Base-by-base conservation (phyloP, 2,113 vertebrate species). In the Salminus brasiliensis region DNA sequence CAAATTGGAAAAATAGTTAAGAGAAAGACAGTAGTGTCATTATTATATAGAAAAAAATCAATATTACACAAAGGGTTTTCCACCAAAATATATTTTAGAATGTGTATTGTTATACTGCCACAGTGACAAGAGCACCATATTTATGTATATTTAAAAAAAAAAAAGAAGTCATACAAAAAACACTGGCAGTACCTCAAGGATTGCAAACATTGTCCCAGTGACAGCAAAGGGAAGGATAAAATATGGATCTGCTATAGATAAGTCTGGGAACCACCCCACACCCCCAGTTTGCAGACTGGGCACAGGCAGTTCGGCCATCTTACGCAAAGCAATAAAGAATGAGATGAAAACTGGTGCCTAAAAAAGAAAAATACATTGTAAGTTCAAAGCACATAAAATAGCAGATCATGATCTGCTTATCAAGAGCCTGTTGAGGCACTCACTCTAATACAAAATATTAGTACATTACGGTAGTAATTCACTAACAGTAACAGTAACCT, bases 241-340 rank as follows among this genome's bases (percentile, higher is more conserved):
- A 77, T 84, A 93, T 41, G 96, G 96, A 83, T 97, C 96, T 0
- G 92, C 87, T 0, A 83, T 72, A 0, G 95, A 94, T 70, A 97
- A 91, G 78, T 97, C 94, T 5, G 82, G 39, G 84, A 97, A 97
- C 96, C 96, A 97, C 81, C 92, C 90, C 11, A 89, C 3, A 3
- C 96, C 96, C 5, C 95, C 96, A 0, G 88, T 94, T 89, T 95
- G 93, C 79, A 97, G 16, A 89, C 95, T 95, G 78, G 95, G 95
- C 78, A 97, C 96, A 0, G 96, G 96, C 71, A 95, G 92, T 30
- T 95, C 92, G 0, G 96, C 88, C 96, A 97, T 96, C 87, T 96
- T 94, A 80, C 95, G 92, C 87, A 97, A 87, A 0, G 94, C 95
- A n/a, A 96, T 90, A 91, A 97, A 97, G 91, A 97, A 97, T 1